Evolutionary conservation across 1,140 invertebrate species (phyloP).

Genomic region (Neodiprion lecontei): DNA sequence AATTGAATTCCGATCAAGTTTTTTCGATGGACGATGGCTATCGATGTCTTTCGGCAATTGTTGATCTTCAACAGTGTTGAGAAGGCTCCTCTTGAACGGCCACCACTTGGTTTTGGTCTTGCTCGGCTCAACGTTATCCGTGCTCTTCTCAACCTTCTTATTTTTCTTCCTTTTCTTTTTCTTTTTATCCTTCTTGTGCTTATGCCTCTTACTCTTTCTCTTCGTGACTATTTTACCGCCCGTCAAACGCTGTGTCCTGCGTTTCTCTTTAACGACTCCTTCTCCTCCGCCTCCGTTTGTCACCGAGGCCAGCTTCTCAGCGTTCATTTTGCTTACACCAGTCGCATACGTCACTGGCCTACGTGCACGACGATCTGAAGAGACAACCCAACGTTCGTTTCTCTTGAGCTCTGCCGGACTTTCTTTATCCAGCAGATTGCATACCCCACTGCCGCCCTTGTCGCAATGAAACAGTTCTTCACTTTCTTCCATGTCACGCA

Average conservation of each 20-base stretch:
- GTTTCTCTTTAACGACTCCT: not conserved
- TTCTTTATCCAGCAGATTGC: no score
- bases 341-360: no score
- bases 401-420: no score
- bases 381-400: no score
- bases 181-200: constrained; percentile 21
- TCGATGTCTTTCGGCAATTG: not conserved
- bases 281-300: not conserved
- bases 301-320: not conserved
- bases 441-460: no score
- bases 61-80: constrained; percentile 17
- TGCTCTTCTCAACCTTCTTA: not conserved
- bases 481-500: no score
- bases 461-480: no score
- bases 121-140: not conserved
- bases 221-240: constrained; percentile 9
- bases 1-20: not conserved
- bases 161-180: constrained; percentile 13
- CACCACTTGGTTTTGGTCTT: constrained; percentile 17
- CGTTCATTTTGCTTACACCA: not conserved
- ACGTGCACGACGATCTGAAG: not conserved
- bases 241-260: not conserved
- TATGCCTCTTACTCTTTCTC: constrained; percentile 27
- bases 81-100: constrained; percentile 27
- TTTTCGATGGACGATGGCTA: not conserved